Base-by-base conservation (phyloP, 1,140 invertebrate genomes). In the Prorops nasuta region DNA sequence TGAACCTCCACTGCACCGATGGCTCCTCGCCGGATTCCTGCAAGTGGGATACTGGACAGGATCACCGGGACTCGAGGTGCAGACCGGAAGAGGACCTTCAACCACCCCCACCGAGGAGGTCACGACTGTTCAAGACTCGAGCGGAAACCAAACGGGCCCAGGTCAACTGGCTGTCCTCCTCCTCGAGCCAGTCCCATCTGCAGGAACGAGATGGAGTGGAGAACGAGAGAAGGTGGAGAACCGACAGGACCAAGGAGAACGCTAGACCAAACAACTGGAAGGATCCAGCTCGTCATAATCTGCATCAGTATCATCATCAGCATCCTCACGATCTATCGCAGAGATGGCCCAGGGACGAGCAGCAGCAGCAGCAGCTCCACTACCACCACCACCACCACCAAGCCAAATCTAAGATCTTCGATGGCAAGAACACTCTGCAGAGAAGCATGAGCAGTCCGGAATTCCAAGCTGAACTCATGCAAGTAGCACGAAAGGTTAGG, bases 91-190 rank as follows among this genome's bases (percentile, higher is more conserved):
- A 63, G 39, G 67, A 61, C 37, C 51, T 65, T 2, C 69, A 68
- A 32, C 79, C 76, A 52, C n/a, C n/a, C n/a, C 81, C 83, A 2
- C 80, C 82, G 18, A 75, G 81, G 51, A 80, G 80, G 63, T 77
- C 83, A 12, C 78, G 86, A 12, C 72, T 88, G 20, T 88, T 88
- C 66, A 87, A 87, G 72, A 88, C 86, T n/a, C 81, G 84, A 67
- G 84, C 84, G 12, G 85, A 87, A 72, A 84, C 83, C 14, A 84
- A 83, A 69, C 83, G 81, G 59, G 69, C 67, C 3, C 63, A 57
- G 40, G 56, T 45, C 52, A 60, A 60, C 28, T 69, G 69, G 66
- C 54, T 42, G 15, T 37, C 55, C 12, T 50, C 41, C 15, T 44
- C 20, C 41, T 49, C 41, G 16, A 32, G 12, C 2, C 34, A 34